Evolutionary conservation across 2,888 invertebrate species (phyloP).

Genomic region (Eumacrocentrus americanus): DNA sequence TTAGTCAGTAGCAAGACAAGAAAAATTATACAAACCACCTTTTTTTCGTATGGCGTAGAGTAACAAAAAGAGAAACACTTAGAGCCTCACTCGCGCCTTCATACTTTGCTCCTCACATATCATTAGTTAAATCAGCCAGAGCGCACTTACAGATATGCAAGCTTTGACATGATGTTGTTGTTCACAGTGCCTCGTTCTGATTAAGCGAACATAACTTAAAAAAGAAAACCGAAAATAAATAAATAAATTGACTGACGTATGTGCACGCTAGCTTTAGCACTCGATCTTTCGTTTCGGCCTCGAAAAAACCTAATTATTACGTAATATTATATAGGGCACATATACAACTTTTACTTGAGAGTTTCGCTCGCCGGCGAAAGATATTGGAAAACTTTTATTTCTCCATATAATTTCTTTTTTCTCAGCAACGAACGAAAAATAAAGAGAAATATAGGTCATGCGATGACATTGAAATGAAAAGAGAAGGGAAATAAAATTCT

Average conservation of each 20-base stretch:
- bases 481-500: conserved; percentile 2
- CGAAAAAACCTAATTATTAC: too few relatives aligned
- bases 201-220: conserved; percentile 2
- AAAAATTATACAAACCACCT: not conserved
- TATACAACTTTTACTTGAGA: not conserved
- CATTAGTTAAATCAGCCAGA: conserved; percentile 16
- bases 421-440: not conserved
- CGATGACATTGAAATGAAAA: not conserved
- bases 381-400: not conserved
- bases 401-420: not conserved
- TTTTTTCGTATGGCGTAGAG: conserved; percentile 11
- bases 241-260: not conserved
- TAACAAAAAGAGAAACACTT: too few relatives aligned
- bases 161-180: conserved; percentile 25
- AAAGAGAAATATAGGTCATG: not conserved
- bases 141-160: conserved; percentile 12
- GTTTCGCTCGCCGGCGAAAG: not conserved
- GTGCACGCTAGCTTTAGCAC: too few relatives aligned
- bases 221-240: conserved; percentile 2
- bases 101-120: conserved; percentile 23
- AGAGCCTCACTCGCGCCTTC: too few relatives aligned
- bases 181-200: conserved; percentile 24
- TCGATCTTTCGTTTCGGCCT: too few relatives aligned
- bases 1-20: conserved; percentile 6
- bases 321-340: too few relatives aligned